Conservation (phyloP, 2,888 invertebrate species). For the Hedya salicella region DNA sequence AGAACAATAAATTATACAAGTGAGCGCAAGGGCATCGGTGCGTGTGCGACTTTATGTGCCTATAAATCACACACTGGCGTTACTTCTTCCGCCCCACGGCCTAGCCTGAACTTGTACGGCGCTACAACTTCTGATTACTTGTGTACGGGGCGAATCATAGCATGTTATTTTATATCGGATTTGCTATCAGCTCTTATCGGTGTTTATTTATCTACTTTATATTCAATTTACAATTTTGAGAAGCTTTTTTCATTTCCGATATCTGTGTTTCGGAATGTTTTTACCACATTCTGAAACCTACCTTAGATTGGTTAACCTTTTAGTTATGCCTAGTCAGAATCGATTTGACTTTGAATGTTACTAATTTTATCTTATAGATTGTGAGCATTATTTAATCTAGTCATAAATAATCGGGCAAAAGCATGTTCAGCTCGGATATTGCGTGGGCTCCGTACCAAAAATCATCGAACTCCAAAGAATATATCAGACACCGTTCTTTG, state of each 20-base stretch:
- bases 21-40: constrained; percentile 76
- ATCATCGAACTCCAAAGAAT: too few species aligned
- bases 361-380: too few species aligned
- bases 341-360: too few species aligned
- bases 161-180: constrained; percentile 23
- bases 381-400: too few species aligned
- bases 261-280: too few species aligned
- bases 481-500: too few species aligned
- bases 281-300: too few species aligned
- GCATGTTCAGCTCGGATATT: too few species aligned
- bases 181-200: constrained; percentile 25
- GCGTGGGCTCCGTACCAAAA: too few species aligned
- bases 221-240: not conserved
- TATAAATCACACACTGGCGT: constrained; percentile 76
- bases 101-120: constrained; percentile 45
- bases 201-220: constrained; percentile 1
- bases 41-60: constrained; percentile 77
- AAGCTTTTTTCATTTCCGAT: not conserved
- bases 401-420: too few species aligned
- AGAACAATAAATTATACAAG: constrained; percentile 80
- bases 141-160: constrained; percentile 29
- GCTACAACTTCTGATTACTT: constrained; percentile 40
- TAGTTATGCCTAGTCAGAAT: too few species aligned
- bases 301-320: too few species aligned
- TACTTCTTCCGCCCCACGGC: constrained; percentile 61